Conservation (phyloP, 2,113 vertebrate species). For the Bubalus kerabau region DNA sequence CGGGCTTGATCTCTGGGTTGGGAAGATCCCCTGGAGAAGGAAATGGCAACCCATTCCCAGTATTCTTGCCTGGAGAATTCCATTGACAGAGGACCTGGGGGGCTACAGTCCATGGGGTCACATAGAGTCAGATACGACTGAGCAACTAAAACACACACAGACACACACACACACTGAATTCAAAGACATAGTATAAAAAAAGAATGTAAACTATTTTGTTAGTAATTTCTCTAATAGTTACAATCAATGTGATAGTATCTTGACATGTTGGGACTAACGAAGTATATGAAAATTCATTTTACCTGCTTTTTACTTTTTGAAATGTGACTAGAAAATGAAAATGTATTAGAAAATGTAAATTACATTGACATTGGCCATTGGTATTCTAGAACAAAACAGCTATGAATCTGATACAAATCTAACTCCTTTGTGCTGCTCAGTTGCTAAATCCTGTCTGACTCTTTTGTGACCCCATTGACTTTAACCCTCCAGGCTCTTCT, state of each 20-base stretch:
- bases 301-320: background rate
- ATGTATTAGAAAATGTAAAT: background rate
- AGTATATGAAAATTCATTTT: background rate
- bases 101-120: background rate
- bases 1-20: background rate
- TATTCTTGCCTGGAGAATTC: background rate
- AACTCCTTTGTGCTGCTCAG: background rate
- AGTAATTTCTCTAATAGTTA: background rate
- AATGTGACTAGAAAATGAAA: background rate
- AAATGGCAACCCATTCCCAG: background rate
- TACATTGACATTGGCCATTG: background rate
- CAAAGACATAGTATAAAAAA: background rate
- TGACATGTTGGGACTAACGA: background rate
- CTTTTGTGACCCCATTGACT: background rate
- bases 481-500: background rate
- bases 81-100: background rate
- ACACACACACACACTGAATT: background rate
- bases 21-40: background rate
- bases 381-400: background rate
- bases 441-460: background rate
- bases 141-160: background rate
- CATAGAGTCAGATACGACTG: rapidly evolving
- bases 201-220: background rate
- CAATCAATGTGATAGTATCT: background rate
- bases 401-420: background rate